Evolutionary conservation across 2,113 vertebrate species (phyloP).

Genomic region (Thalassarche chlororhynchos): DNA sequence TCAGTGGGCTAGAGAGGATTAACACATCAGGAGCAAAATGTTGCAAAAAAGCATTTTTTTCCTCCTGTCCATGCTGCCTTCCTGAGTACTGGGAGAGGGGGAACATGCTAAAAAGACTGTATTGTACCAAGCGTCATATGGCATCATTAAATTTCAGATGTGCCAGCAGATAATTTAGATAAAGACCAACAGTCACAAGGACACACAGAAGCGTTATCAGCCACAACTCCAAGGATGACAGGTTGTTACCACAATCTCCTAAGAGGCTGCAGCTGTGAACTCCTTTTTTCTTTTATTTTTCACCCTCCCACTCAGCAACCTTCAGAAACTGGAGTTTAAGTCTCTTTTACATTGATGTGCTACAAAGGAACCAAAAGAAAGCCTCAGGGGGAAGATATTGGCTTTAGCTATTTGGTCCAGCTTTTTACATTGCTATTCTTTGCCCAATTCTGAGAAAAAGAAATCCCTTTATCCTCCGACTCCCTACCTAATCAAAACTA

Average conservation of each 20-base stretch:
- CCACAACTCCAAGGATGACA: neutral
- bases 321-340: conserved; percentile 1
- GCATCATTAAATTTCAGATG: neutral
- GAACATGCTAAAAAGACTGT: neutral
- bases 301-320: neutral
- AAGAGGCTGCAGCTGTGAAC: neutral
- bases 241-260: conserved; percentile 1
- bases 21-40: neutral
- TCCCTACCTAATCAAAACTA: conserved; percentile 47
- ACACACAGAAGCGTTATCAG: neutral
- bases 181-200: neutral
- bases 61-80: neutral
- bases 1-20: neutral
- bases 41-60: neutral
- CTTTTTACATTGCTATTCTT: neutral
- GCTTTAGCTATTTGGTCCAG: conserved; percentile 39
- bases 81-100: neutral
- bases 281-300: neutral
- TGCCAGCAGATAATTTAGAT: neutral
- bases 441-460: neutral
- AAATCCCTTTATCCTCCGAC: neutral
- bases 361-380: conserved; percentile 21
- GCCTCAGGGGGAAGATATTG: conserved; percentile 9
- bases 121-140: neutral
- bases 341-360: conserved; percentile 24